phyloP scores from a whole-genome alignment of 2,113 vertebrate genomes.

The Pardalotus punctatus region DNA sequence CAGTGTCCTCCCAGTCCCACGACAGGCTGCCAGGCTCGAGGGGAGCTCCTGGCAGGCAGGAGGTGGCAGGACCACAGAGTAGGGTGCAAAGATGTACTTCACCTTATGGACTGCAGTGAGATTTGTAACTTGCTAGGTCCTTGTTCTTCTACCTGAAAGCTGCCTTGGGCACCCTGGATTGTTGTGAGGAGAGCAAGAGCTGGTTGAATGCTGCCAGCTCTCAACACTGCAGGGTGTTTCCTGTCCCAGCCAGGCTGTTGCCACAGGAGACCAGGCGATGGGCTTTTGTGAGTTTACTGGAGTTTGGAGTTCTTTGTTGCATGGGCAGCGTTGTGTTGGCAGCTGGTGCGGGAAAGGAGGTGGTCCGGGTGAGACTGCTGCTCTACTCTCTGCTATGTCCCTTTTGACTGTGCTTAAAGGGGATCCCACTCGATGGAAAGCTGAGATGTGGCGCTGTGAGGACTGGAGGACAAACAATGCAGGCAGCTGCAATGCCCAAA shows the following conservation, averaged over 20 bases:
- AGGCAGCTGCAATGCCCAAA: background rate
- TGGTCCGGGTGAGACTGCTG: background rate
- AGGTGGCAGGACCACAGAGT: background rate
- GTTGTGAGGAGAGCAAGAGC: background rate
- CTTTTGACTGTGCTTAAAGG: background rate
- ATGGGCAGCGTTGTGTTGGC: background rate
- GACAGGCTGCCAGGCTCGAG: background rate
- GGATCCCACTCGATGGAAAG: background rate
- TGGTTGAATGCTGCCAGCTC: background rate
- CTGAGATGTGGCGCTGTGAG: background rate
- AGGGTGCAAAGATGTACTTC: background rate
- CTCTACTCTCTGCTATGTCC: fast-evolving
- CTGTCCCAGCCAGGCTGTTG: background rate
- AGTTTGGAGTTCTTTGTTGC: constrained; percentile 19
- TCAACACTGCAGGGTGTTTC: fast-evolving
- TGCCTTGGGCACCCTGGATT: background rate
- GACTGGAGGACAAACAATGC: background rate
- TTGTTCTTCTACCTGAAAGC: background rate
- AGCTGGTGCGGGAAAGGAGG: background rate
- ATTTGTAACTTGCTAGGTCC: background rate
- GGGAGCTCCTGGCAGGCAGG: background rate
- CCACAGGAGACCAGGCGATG: background rate
- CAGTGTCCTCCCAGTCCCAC: background rate
- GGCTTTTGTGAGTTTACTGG: background rate
- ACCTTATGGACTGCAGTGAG: fast-evolving